Evolutionary conservation across 2,113 vertebrate genomes (phyloP).

Genomic region (Rhadina sibilatrix): DNA sequence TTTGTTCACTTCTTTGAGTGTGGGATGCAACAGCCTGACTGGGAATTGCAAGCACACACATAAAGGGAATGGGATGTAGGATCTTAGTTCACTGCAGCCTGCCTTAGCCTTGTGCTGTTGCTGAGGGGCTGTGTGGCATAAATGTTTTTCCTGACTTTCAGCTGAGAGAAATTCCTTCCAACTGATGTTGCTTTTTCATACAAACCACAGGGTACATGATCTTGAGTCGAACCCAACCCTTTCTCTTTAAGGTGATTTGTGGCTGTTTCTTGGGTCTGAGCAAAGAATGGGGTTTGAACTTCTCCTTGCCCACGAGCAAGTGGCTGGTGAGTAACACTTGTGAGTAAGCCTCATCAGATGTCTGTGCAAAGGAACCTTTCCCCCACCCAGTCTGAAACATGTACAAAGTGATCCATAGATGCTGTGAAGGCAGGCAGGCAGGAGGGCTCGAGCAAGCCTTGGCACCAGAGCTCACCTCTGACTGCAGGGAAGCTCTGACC

Average conservation of each 20-base stretch:
- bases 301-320: slow-evolving; percentile 10
- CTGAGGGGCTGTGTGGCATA: not conserved
- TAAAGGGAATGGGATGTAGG: not conserved
- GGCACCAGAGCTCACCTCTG: not conserved
- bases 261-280: slow-evolving; percentile 1
- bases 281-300: not conserved
- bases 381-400: slow-evolving; percentile 18
- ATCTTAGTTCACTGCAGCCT: not conserved
- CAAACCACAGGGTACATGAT: slow-evolving; percentile 10
- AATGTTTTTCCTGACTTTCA: not conserved
- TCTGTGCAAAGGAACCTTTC: not conserved
- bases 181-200: slow-evolving; percentile 1
- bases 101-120: not conserved
- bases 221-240: not conserved
- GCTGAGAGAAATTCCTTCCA: slow-evolving; percentile 48
- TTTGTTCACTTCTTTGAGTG: not conserved
- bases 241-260: not conserved
- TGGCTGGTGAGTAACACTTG: slow-evolving; percentile 49
- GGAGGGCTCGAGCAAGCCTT: not conserved
- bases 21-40: not conserved
- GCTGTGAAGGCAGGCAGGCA: not conserved
- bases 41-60: not conserved
- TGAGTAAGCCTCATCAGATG: slow-evolving; percentile 55
- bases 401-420: not conserved
- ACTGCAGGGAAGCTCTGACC: not conserved